Base-by-base conservation (phyloP, 2,888 invertebrate species). In the Dione juno region DNA sequence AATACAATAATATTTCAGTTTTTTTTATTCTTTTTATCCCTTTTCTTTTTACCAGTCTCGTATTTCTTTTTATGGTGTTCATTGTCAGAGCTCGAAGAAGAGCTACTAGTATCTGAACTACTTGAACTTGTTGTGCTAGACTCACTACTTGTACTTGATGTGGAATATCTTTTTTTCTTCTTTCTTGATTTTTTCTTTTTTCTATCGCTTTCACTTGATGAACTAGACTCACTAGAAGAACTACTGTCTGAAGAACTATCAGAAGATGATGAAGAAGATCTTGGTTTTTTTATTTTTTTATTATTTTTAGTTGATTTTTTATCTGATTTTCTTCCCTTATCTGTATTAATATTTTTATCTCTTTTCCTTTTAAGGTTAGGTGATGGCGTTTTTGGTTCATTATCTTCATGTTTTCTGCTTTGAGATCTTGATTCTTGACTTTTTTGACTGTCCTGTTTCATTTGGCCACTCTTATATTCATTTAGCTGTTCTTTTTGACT, bases 81-180 rank as follows among this genome's bases (percentile, higher is more conserved):
- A 82, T 84, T 86, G 68, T 87, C 86, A 28, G 91, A 88, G 76
- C 88, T 89, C n/a, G 89, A 84, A 76, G 82, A 86, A 1, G 84
- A 78, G 74, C 80, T 83, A 77, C 85, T 88, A 41, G 87, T 82
- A 19, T 84, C 85, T 1, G 88, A 84, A 74, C 83, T 86, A 73
- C 84, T 87, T 9, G 89, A 87, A 65, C 82, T 79, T 48, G 54
- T n/a, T 35, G 87, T 88, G 70, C 81, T 77, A 10, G 57, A 66
- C 69, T 73, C 79, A 73, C 80, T 82, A 75, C 83, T 84, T 74
- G 85, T 88, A 74, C 89, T 90, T n/a, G 88, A 86, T 40, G 88
- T 82, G 35, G 88, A 88, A 75, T 81, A 78, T 70, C 86, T 88
- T 75, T 84, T 87, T 74, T 81, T 88, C 76, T 81, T 87, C 67